A percentile compares a stretch with the other conserved stretches of the same genome.
phyloP scores from a whole-genome alignment of 2,797 vertebrate genomes.

The Myoxocephalus aenaeus region DNA sequence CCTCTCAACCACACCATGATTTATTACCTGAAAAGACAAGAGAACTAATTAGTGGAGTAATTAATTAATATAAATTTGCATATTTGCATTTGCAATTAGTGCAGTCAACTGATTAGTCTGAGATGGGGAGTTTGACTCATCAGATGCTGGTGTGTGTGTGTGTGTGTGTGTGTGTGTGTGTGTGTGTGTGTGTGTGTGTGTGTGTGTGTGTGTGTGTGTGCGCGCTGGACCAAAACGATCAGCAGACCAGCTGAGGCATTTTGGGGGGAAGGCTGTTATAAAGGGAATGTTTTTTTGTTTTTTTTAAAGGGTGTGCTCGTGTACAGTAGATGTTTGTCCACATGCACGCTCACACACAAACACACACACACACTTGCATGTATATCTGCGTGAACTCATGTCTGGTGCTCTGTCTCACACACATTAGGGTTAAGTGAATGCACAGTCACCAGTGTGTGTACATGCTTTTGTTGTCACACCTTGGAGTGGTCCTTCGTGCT shows the following conservation, averaged over 20 bases:
- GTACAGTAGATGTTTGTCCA: slow-evolving; percentile 30
- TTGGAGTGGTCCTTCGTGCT: not conserved
- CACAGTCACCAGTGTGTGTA: slow-evolving; percentile 23
- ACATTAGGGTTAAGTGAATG: slow-evolving; percentile 32
- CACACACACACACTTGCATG: not conserved
- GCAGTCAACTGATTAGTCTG: slow-evolving; percentile 99
- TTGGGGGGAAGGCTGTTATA: slow-evolving; percentile 40
- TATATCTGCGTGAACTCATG: slow-evolving; percentile 25
- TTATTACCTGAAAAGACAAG: slow-evolving; percentile 99
- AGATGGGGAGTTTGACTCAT: slow-evolving; percentile 99
- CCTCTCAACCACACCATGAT: slow-evolving; percentile 96
- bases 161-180: slow-evolving; percentile 31
- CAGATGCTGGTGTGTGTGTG: slow-evolving; percentile 91
- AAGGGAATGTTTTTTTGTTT: slow-evolving; percentile 35
- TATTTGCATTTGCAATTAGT: slow-evolving; percentile 99
- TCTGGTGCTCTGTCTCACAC: slow-evolving; percentile 23
- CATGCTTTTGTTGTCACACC: slow-evolving; percentile 27
- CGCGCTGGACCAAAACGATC: slow-evolving; percentile 74
- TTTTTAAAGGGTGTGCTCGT: not conserved
- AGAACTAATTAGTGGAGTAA: slow-evolving; percentile 99
- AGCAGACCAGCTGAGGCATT: slow-evolving; percentile 81
- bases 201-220: slow-evolving; percentile 59
- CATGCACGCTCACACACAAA: not conserved
- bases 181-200: slow-evolving; percentile 54
- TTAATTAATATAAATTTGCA: slow-evolving; percentile 99